Base-by-base conservation (phyloP, 2,113 vertebrate species). In the Sebastes fasciatus region DNA sequence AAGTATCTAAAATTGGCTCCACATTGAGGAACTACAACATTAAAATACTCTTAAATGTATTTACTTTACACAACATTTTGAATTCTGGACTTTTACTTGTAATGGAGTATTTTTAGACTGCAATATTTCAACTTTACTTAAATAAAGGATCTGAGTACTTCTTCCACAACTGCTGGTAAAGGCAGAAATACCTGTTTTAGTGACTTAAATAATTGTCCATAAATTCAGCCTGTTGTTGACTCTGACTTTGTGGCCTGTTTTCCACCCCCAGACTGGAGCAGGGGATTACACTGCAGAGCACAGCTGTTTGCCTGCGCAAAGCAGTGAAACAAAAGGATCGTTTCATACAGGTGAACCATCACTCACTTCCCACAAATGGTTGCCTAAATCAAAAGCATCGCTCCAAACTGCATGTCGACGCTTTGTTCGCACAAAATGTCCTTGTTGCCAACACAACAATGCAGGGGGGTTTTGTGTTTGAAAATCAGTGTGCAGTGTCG, bases 351-450 rank as follows among this genome's bases (percentile, higher is more conserved):
- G 54, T 73, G 77, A 79, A 40, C 49, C 21, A 52, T 69, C 11
- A 0, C 70, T 84, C 67, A 62, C 6, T 54, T 73, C 42, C 49
- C 49, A 66, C 85, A 82, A 75, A 85, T 51, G 46, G 51, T 34
- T 72, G 48, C 48, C n/a, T 14, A 45, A 85, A 82, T 85, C 55
- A 81, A 82, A 83, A 57, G 58, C 77, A 46, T 64, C 54, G 45
- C 61, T 64, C 61, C 57, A 68, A 57, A 86, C 66, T 83, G 78
- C 34, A n/a, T 60, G 76, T 79, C 79, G 48, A 17, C 1, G 16
- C 63, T 70, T 78, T 72, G 70, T 77, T 89, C 67, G 43, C 21
- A 67, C 49, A 52, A 74, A 84, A 86, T 87, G 88, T 78, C 75
- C 79, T 51, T 69, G 67, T 76, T 81, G 72, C 62, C 71, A 55